phyloP scores from a whole-genome alignment of 2,888 invertebrate genomes.

The Drosophila antonietae region DNA sequence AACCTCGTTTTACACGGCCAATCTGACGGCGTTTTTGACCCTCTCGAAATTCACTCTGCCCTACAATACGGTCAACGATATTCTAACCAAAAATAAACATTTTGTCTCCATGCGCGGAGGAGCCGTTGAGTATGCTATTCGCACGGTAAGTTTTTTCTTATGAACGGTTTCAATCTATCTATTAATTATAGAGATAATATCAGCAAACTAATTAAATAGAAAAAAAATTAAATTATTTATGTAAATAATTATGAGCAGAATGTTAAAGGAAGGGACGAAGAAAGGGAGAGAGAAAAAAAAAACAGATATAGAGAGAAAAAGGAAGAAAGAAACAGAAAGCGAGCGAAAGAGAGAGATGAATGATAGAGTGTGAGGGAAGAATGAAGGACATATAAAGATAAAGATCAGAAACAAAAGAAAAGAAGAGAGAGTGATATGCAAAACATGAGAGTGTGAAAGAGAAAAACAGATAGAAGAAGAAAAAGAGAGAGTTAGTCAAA shows the following conservation, averaged over 20 bases:
- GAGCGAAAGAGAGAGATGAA: too few relatives aligned
- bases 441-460: too few relatives aligned
- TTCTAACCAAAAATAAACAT: constrained; percentile 87
- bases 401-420: too few relatives aligned
- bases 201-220: neutral
- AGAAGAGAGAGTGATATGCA: too few relatives aligned
- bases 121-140: constrained; percentile 88
- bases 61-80: constrained; percentile 89
- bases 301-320: too few relatives aligned
- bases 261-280: too few relatives aligned
- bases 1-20: constrained; percentile 96
- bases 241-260: neutral
- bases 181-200: neutral
- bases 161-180: too few relatives aligned
- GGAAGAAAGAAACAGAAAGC: too few relatives aligned
- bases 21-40: constrained; percentile 94
- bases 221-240: neutral
- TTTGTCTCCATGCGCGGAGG: constrained; percentile 91
- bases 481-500: neutral
- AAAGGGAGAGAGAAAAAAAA: neutral
- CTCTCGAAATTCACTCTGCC: constrained; percentile 93
- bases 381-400: too few relatives aligned
- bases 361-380: too few relatives aligned
- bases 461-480: too few relatives aligned
- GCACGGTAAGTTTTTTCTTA: constrained; percentile 85